Evolutionary conservation across 2,113 vertebrate genomes (phyloP), one percentile per base, ranked within the genome.

Genomic region (Ictidomys tridecemlineatus): DNA sequence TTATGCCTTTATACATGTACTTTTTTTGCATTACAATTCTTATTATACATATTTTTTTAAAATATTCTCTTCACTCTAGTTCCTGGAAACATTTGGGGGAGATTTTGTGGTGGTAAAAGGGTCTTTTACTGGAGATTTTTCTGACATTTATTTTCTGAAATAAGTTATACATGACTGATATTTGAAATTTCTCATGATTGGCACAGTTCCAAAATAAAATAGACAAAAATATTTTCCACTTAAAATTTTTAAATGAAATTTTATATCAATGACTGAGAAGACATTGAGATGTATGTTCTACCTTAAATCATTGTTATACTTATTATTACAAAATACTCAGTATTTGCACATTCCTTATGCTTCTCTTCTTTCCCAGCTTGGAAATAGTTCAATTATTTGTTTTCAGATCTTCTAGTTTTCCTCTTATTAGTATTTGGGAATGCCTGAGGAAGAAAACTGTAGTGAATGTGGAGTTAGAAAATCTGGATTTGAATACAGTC

Each of bases 121-220:
- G 65, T 74, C 37, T 89, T 56, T 93, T 85, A 42, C 28, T 61
- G 11, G 42, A 37, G 28, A 53, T 8, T 24, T 90, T 76, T 20
- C 16, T 39, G 18, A 72, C 5, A 20, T 42, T 85, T 30, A 14
- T 85, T 92, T 69, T 87, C 45, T 93, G 72, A 95, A 30, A 4
- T 4, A 2, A 86, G 69, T 17, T 87, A n/a, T 51, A 45, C 1
- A 1, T 53, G 51, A 76, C 56, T 92, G 22, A 78, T 85, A 30
- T 16, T 80, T 51, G 16, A 34, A 34, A 58, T 85, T 77, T 88
- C 39, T 85, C 91, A 39, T 58, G 77, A 84, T 51, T 80, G 28
- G 34, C 53, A 90, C 4, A 48, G 13, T 93, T 91, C 74, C 85
- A 72, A 92, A 93, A 82, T 73, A 48, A 72, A 84, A 80, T 30